A percentile compares a stretch with the other conserved stretches of the same genome.
These are phyloP conservation scores for Gymnocypris eckloni DNA, from an alignment of 2,797 vertebrate genomes.

Conservation along the genomic window DNA sequence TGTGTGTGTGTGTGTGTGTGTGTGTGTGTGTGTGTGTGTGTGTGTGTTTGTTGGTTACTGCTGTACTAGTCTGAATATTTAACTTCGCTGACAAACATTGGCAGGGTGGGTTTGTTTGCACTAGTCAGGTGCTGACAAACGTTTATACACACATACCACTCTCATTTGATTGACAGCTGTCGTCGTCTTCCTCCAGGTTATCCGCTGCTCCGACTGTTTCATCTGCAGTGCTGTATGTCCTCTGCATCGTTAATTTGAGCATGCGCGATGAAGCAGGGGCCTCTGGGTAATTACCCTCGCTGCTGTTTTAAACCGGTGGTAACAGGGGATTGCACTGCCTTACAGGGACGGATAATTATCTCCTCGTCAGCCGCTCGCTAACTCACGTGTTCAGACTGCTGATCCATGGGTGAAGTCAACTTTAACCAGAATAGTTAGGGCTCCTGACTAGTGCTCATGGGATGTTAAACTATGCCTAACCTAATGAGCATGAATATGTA, in stretches of 20 bases:
- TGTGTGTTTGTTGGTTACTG: not conserved
- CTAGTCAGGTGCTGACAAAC: not conserved
- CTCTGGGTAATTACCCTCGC: conserved; percentile 76
- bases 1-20: not conserved
- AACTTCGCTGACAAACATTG: not conserved
- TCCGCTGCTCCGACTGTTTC: not conserved
- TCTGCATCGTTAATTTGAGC: conserved; percentile 69
- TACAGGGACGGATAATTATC: conserved; percentile 71
- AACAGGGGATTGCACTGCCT: conserved; percentile 67
- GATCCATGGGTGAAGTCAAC: not conserved
- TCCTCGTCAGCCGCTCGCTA: conserved; percentile 64
- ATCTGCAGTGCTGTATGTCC: not conserved
- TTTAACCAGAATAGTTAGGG: not conserved
- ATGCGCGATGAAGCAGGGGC: conserved; percentile 76
- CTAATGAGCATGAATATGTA: not conserved
- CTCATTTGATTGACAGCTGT: conserved; percentile 21
- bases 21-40: not conserved
- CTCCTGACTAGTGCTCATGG: not conserved
- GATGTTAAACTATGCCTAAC: not conserved
- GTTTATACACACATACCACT: not conserved
- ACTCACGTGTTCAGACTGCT: conserved; percentile 46
- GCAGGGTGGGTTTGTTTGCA: conserved; percentile 20
- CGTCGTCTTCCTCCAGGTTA: not conserved
- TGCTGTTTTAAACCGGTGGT: conserved; percentile 70
- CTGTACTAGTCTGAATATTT: not conserved